Evolutionary conservation across 2,113 vertebrate genomes (phyloP).

Genomic region (Lycocorax pyrrhopterus): DNA sequence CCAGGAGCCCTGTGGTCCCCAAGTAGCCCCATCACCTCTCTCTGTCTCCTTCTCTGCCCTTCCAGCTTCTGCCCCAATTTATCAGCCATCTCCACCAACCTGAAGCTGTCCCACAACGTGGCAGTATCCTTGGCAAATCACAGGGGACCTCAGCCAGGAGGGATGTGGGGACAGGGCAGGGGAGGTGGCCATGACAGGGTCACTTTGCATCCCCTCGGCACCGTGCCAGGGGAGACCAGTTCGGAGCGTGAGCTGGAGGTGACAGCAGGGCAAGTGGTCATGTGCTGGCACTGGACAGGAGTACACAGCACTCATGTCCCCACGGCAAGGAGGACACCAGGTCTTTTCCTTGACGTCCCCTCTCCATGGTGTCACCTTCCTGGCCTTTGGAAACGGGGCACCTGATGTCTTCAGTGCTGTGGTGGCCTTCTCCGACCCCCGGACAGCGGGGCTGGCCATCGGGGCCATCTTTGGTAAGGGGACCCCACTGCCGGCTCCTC

Average conservation of each 20-base stretch:
- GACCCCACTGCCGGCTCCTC: neutral
- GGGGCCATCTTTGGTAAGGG: slow-evolving; percentile 89
- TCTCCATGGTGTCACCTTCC: slow-evolving; percentile 92
- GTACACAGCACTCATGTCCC: fast-evolving
- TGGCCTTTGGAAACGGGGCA: slow-evolving; percentile 94
- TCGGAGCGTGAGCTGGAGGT: fast-evolving
- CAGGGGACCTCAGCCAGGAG: fast-evolving
- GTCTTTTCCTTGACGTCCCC: slow-evolving; percentile 70
- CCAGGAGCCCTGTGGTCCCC: fast-evolving
- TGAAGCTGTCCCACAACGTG: slow-evolving; percentile 92
- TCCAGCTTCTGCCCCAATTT: slow-evolving; percentile 94
- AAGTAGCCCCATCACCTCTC: neutral
- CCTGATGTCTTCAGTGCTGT: slow-evolving; percentile 95
- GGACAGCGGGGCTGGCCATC: slow-evolving; percentile 87
- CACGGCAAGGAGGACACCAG: no score
- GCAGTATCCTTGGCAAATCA: slow-evolving; percentile 86
- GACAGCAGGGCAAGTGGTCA: fast-evolving
- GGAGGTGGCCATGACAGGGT: neutral
- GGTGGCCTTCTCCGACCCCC: slow-evolving; percentile 87
- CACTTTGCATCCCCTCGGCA: neutral
- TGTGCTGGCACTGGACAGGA: neutral
- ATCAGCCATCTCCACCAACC: slow-evolving; percentile 85
- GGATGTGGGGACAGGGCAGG: neutral
- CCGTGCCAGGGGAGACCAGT: fast-evolving
- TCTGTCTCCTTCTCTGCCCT: neutral